These are phyloP conservation scores for Coptotermes formosanus DNA, from an alignment of 1,140 invertebrate species.

Conservation along the genomic window DNA sequence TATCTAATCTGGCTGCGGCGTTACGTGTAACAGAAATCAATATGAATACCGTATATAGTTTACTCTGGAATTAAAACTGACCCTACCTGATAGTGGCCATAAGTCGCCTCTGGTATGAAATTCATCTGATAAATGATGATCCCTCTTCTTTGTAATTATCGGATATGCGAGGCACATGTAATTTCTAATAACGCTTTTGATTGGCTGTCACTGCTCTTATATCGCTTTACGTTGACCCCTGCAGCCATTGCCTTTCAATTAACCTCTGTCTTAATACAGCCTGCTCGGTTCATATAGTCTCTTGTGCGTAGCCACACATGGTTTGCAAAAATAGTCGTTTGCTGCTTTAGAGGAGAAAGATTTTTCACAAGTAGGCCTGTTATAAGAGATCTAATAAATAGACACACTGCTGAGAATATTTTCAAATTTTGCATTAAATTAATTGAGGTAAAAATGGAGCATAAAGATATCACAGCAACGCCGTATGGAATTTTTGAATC, in stretches of 20 bases:
- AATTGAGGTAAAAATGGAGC: too few relatives aligned
- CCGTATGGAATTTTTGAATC: too few relatives aligned
- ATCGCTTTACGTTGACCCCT: background rate
- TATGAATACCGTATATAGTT: background rate
- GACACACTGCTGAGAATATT: too few relatives aligned
- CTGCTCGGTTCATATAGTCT: background rate
- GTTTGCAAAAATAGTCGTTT: background rate
- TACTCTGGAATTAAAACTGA: too few relatives aligned
- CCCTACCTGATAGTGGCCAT: background rate
- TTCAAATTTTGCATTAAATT: too few relatives aligned
- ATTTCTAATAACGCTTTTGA: background rate
- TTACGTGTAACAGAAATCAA: too few relatives aligned
- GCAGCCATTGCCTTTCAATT: background rate
- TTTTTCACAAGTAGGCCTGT: background rate
- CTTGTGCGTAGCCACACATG: background rate
- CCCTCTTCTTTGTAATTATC: background rate
- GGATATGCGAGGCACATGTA: background rate
- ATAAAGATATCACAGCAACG: too few relatives aligned
- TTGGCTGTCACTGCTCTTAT: background rate
- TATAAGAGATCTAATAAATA: too few relatives aligned
- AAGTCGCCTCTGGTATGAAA: background rate
- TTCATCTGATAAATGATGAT: slow-evolving; percentile 2
- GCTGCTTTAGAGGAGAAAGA: background rate
- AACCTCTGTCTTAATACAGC: background rate
- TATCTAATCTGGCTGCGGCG: too few relatives aligned